A percentile compares a stretch with the other conserved stretches of the same genome.
phyloP scores from a whole-genome alignment of 2,888 invertebrate species.

The Ommatoiulus sabulosus region DNA sequence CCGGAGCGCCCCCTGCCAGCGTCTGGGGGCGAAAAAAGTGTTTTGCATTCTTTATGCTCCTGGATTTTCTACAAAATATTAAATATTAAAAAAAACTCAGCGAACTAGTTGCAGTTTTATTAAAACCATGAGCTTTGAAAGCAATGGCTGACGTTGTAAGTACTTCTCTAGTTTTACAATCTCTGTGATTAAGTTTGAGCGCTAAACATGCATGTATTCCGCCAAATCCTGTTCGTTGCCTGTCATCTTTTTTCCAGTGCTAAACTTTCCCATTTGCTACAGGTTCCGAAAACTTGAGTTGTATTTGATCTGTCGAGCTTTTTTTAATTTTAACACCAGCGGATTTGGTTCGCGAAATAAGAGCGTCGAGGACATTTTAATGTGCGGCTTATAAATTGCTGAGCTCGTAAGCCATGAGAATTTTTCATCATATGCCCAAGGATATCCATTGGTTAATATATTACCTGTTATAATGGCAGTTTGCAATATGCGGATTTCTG shows the following conservation, averaged over 20 bases:
- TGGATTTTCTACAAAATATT: neutral
- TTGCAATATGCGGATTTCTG: neutral
- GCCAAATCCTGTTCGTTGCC: neutral
- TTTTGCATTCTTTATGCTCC: neutral
- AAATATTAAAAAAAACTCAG: slow-evolving; percentile 19
- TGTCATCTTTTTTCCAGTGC: slow-evolving; percentile 19
- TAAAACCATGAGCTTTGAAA: neutral
- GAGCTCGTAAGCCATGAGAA: neutral
- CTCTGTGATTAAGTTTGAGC: slow-evolving; percentile 1
- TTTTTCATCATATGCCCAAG: neutral
- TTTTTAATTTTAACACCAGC: neutral
- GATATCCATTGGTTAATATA: neutral
- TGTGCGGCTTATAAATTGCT: neutral
- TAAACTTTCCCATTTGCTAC: neutral
- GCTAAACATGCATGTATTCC: slow-evolving; percentile 1
- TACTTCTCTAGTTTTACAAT: neutral
- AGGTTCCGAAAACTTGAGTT: slow-evolving; percentile 5
- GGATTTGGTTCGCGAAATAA: neutral
- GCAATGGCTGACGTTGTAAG: slow-evolving; percentile 3
- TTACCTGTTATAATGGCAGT: neutral
- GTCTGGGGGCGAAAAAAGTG: neutral
- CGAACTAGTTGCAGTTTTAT: neutral
- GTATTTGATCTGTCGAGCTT: neutral
- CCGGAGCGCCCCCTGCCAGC: neutral
- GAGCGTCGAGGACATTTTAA: neutral